Evolutionary conservation across 2,888 invertebrate genomes (phyloP).

Genomic region (Euzetes globulus): DNA sequence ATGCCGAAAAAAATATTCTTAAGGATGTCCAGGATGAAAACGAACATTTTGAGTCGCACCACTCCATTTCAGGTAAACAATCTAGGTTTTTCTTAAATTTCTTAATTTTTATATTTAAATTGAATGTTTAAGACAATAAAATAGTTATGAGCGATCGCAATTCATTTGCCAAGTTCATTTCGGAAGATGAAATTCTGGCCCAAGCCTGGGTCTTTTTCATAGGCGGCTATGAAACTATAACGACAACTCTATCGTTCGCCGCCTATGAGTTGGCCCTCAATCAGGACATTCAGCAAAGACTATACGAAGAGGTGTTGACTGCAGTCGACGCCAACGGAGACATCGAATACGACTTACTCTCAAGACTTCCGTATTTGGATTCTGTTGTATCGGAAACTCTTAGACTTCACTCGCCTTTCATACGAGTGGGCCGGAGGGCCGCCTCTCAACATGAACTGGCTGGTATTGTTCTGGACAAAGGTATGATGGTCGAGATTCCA

Average conservation of each 20-base stretch:
- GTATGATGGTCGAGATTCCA: too few relatives aligned
- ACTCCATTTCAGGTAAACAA: not conserved
- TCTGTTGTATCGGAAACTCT: slow-evolving; percentile 38
- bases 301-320: slow-evolving; percentile 15
- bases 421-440: too few relatives aligned
- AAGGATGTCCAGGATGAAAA: not conserved
- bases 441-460: too few relatives aligned
- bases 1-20: not conserved
- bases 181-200: not conserved
- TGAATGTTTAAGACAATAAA: too few relatives aligned
- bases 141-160: too few relatives aligned
- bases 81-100: too few relatives aligned
- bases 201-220: not conserved
- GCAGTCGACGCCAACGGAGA: not conserved
- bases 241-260: not conserved
- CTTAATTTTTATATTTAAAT: too few relatives aligned
- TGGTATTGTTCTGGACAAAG: too few relatives aligned
- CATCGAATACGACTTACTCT: slow-evolving; percentile 13
- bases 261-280: slow-evolving; percentile 4
- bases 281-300: slow-evolving; percentile 24
- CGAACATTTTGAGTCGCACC: not conserved
- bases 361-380: slow-evolving; percentile 32
- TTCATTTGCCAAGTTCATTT: not conserved
- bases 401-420: slow-evolving; percentile 29
- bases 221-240: slow-evolving; percentile 25